Percentiles rank a stretch among this genome's conserved stretches.
Evolutionary conservation across 1,140 invertebrate species (phyloP).

Genomic region (Gonioctena quinquepunctata): DNA sequence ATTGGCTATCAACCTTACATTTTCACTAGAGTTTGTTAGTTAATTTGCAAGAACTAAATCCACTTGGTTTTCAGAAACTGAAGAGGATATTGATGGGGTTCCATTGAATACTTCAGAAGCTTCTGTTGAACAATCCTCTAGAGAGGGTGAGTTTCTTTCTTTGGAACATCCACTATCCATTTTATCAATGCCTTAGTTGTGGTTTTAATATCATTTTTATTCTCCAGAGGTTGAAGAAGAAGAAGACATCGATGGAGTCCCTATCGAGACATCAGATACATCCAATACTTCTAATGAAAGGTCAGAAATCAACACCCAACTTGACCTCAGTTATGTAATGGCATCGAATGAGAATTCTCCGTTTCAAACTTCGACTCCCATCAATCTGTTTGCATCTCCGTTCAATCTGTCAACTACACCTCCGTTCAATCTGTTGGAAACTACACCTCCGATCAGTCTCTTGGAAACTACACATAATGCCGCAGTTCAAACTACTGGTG

Average conservation of each 20-base stretch:
- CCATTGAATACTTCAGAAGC: conserved; percentile 9
- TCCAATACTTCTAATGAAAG: conserved; percentile 17
- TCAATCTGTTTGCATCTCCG: too few relatives aligned
- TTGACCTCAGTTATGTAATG: conserved; percentile 24
- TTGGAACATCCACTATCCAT: not conserved
- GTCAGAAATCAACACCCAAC: conserved; percentile 17
- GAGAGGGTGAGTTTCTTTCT: not conserved
- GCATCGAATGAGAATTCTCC: conserved; percentile 17
- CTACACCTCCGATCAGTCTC: conserved; percentile 18
- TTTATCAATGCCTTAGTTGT: not conserved
- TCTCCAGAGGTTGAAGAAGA: not conserved
- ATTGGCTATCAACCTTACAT: too few relatives aligned
- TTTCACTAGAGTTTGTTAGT: too few relatives aligned
- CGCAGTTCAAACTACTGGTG: conserved; percentile 23
- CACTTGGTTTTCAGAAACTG: conserved; percentile 5
- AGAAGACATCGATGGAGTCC: conserved; percentile 31
- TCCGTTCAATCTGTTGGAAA: too few relatives aligned
- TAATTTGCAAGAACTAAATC: too few relatives aligned
- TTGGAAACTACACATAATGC: conserved; percentile 23
- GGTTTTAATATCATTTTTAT: not conserved
- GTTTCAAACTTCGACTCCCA: not conserved
- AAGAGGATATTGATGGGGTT: conserved; percentile 37
- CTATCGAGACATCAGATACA: conserved; percentile 27
- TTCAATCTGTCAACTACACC: too few relatives aligned
- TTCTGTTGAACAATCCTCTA: not conserved